Evolutionary conservation across 2,888 invertebrate genomes (phyloP), one percentile per base, ranked within the genome.

Genomic region (Noctua fimbriata): DNA sequence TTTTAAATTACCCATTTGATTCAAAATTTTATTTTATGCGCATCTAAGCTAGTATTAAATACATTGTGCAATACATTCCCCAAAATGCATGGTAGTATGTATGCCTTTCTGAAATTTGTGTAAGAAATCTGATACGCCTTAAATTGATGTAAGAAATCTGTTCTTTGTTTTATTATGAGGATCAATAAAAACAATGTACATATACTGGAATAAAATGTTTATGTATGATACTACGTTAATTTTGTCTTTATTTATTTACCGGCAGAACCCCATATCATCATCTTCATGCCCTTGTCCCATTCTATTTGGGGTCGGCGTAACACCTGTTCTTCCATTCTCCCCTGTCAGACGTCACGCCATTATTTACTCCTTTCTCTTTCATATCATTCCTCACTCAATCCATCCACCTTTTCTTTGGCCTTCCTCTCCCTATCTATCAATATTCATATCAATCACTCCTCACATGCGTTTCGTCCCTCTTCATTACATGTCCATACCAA

Each of bases 11-110:
- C n/a, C 32, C 32, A 65, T 71, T 65, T 21, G 69, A 44, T 24
- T 36, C 41, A 81, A 82, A 65, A 49, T 69, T n/a, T 47, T 76
- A 66, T 71, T 69, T 79, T 69, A 36, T 36, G 36, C 36, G 36
- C 52, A 69, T 71, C 44, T 75, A 71, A 79, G 78, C 69, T 88
- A 82, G 80, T 82, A 55, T 72, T 79, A 79, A 82, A 90, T 86
- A 85, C 83, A 78, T 88, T 89, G 93, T 94, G 93, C 92, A 93
- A 94, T 93, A 95, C 94, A 94, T 94, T 95, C 95, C 95, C 94
- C 93, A 92, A 93, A 92, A 92, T 93, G 83, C 89, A 93, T 92
- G 88, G 90, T 91, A 91, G 83, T 81, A 85, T 90, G 83, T 91
- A 87, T 89, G 85, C 78, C 81, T 83, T 80, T 87, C 85, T 85